Conservation (phyloP, 2,113 vertebrate species). For the Lipophrys pholis region DNA sequence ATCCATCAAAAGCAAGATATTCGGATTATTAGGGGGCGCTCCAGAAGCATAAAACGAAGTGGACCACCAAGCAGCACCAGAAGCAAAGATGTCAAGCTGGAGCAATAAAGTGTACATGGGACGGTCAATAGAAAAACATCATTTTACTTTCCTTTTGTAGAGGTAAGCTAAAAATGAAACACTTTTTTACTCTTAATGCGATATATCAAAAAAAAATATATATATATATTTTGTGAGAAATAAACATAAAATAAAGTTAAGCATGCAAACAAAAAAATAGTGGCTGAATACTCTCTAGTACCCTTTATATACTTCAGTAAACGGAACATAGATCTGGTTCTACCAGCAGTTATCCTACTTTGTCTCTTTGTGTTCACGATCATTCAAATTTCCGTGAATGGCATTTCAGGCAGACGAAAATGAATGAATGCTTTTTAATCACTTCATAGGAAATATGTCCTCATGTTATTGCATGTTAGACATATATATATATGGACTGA, state of each 20-base stretch:
- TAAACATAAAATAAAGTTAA: conserved; percentile 4
- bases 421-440: background rate
- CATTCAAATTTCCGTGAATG: conserved; percentile 11
- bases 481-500: no score
- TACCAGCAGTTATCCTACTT: no score
- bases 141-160: no score
- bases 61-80: background rate
- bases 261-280: background rate
- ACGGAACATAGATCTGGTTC: no score
- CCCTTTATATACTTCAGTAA: no score
- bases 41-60: background rate
- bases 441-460: no score
- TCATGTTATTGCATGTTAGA: background rate
- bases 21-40: background rate
- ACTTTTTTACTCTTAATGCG: no score
- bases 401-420: background rate
- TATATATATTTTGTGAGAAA: background rate
- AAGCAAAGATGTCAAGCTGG: background rate
- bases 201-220: no score
- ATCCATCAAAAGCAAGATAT: background rate
- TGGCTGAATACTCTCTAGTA: background rate
- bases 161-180: no score
- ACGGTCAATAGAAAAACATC: background rate
- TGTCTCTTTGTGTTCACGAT: no score
- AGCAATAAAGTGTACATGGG: background rate